Evolutionary conservation across 2,113 vertebrate genomes (phyloP).

Genomic region (Poeciliopsis retropinna): DNA sequence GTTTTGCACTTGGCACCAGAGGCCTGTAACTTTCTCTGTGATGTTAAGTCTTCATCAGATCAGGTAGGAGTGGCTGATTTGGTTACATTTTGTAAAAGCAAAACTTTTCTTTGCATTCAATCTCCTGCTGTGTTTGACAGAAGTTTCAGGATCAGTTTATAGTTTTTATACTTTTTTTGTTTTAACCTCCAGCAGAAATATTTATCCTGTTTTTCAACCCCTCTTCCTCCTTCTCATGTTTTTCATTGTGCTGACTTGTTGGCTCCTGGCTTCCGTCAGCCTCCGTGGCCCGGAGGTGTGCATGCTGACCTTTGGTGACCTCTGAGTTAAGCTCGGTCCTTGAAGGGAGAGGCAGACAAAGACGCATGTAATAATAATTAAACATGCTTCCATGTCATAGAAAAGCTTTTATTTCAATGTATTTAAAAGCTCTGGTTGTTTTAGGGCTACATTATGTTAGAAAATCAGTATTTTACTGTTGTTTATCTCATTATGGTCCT

Average conservation of each 20-base stretch:
- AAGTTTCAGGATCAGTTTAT: neutral
- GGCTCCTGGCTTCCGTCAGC: conserved; percentile 61
- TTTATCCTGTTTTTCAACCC: conserved; percentile 71
- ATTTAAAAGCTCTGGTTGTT: neutral
- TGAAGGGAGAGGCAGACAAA: conserved; percentile 32
- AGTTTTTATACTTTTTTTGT: conserved; percentile 2
- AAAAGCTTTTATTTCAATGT: conserved; percentile 42
- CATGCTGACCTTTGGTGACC: conserved; percentile 66
- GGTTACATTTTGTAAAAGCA: no score
- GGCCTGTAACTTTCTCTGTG: no score
- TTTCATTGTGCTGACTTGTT: conserved; percentile 57
- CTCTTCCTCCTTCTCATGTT: conserved; percentile 32
- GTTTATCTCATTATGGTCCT: no score
- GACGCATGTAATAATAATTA: conserved; percentile 29
- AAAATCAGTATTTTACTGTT: no score
- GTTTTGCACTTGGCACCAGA: no score
- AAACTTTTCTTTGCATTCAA: no score
- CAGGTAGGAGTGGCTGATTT: no score
- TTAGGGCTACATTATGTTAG: no score
- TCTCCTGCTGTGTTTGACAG: neutral
- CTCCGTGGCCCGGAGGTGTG: conserved; percentile 65
- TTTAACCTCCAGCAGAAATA: conserved; percentile 34
- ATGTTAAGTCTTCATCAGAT: no score
- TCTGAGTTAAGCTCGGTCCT: conserved; percentile 41
- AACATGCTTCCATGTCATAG: conserved; percentile 29